Evolutionary conservation across 2,888 invertebrate species (phyloP).

Genomic region (Ophioninae sp.): DNA sequence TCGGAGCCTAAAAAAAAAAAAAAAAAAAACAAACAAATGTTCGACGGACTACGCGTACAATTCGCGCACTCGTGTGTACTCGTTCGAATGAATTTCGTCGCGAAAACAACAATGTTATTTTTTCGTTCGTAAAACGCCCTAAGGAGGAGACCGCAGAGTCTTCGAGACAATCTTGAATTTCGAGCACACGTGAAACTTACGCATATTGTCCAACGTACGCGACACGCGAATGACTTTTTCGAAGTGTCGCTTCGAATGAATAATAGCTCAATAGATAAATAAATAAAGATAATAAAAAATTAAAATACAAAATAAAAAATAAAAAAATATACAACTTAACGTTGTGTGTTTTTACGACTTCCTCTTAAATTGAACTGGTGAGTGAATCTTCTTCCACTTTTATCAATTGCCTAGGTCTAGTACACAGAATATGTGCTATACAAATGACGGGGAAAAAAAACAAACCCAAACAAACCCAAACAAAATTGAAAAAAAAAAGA

Average conservation of each 20-base stretch:
- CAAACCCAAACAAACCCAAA: neutral
- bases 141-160: conserved; percentile 22
- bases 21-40: neutral
- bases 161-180: conserved; percentile 40
- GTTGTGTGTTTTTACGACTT: conserved; percentile 17
- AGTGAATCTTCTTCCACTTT: conserved; percentile 57
- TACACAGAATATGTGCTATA: conserved; percentile 34
- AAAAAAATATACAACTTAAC: neutral
- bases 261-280: conserved; percentile 28
- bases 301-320: neutral
- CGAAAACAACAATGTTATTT: neutral
- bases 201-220: conserved; percentile 8
- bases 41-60: neutral
- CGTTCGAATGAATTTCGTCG: neutral
- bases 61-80: conserved; percentile 21
- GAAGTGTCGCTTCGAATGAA: conserved; percentile 10
- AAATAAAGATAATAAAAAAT: conserved; percentile 5
- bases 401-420: conserved; percentile 46
- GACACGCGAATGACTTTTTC: conserved; percentile 23
- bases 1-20: conserved; percentile 19
- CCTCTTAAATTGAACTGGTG: conserved; percentile 29
- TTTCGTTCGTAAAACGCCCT: conserved; percentile 11
- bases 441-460: conserved; percentile 34
- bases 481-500: neutral
- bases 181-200: conserved; percentile 13